These are phyloP conservation scores for Cacoxenus indagator DNA, from an alignment of 2,888 invertebrate species.

Conservation along the genomic window DNA sequence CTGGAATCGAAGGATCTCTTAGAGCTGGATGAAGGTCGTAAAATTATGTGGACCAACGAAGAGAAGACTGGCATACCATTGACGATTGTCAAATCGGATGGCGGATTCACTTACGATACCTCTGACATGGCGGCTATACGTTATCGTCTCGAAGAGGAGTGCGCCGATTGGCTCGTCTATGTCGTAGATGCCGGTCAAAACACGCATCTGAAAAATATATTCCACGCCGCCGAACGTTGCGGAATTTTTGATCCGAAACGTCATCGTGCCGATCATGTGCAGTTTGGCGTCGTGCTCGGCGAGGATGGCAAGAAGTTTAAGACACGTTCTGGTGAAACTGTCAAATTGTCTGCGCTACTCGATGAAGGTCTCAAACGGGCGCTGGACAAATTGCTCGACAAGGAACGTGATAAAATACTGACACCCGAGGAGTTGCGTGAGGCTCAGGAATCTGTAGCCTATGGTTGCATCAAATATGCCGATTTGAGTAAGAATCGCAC, in stretches of 20 bases:
- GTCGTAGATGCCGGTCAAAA: conserved; percentile 95
- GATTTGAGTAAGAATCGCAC: conserved; percentile 94
- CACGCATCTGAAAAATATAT: conserved; percentile 77
- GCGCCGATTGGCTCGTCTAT: conserved; percentile 90
- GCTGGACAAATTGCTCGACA: conserved; percentile 86
- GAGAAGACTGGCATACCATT: conserved; percentile 82
- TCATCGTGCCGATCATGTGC: conserved; percentile 89
- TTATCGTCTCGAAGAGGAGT: conserved; percentile 86
- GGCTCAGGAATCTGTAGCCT: conserved; percentile 94
- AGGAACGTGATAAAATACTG: conserved; percentile 87
- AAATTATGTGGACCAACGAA: conserved; percentile 83
- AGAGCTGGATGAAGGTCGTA: conserved; percentile 85
- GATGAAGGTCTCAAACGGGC: conserved; percentile 92
- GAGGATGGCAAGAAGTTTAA: conserved; percentile 99
- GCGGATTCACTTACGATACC: conserved; percentile 94
- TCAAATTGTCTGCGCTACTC: conserved; percentile 87
- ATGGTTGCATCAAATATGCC: conserved; percentile 98
- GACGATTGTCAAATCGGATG: conserved; percentile 96
- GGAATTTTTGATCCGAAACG: conserved; percentile 79
- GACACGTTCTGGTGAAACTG: conserved; percentile 96
- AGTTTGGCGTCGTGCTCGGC: conserved; percentile 96
- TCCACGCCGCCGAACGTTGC: conserved; percentile 82
- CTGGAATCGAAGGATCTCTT: conserved; percentile 79
- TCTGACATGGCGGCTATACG: conserved; percentile 96
- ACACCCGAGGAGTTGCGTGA: conserved; percentile 83